Conservation (phyloP, 2,888 invertebrate species). For the Cerceris ruficornis region DNA sequence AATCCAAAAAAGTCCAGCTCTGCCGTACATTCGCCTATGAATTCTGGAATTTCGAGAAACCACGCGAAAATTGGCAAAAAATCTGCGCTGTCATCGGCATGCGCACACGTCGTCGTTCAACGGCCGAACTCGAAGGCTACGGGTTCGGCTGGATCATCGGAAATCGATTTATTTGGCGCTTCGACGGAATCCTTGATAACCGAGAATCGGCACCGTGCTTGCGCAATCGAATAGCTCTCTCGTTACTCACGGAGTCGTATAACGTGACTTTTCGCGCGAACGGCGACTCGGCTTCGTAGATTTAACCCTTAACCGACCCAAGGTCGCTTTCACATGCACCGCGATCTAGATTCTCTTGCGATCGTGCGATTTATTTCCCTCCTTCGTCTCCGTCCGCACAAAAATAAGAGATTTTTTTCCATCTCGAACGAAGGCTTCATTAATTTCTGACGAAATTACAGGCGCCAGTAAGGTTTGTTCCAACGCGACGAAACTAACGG, state of each 20-base stretch:
- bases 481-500: background rate
- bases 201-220: conserved; percentile 62
- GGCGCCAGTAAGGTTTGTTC: background rate
- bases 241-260: conserved; percentile 67
- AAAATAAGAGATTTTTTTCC: no score
- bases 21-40: no score
- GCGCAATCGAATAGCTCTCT: conserved; percentile 69
- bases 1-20: no score
- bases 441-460: background rate
- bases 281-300: background rate
- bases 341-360: no score
- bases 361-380: no score
- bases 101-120: conserved; percentile 27
- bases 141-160: conserved; percentile 27
- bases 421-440: no score
- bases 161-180: conserved; percentile 69
- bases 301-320: conserved; percentile 1
- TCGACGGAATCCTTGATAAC: conserved; percentile 71
- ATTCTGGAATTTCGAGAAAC: background rate
- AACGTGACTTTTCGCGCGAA: conserved; percentile 42
- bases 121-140: conserved; percentile 45
- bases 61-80: background rate
- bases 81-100: background rate
- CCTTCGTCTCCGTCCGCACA: no score
- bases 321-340: no score